phyloP scores from a whole-genome alignment of 2,888 invertebrate genomes.

The Arge pagana region DNA sequence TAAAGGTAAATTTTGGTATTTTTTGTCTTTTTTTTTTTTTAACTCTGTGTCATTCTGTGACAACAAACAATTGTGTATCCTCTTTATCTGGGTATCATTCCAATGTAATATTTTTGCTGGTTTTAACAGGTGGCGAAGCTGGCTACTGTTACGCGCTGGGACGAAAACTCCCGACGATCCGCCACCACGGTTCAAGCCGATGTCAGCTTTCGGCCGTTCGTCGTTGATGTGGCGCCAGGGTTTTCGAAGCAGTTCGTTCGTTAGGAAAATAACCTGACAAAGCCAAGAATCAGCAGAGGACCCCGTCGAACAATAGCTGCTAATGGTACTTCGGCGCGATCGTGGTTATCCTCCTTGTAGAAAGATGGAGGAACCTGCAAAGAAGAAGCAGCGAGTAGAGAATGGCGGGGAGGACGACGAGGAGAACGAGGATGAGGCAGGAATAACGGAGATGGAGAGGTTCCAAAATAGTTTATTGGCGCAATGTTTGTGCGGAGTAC shows the following conservation, averaged over 20 bases:
- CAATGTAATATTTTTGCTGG: too few relatives aligned
- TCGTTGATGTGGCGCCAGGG: slow-evolving; percentile 3
- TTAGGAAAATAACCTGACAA: slow-evolving; percentile 43
- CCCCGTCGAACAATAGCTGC: slow-evolving; percentile 35
- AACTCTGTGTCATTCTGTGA: too few relatives aligned
- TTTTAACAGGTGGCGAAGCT: slow-evolving; percentile 18
- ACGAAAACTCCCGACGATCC: slow-evolving; percentile 1
- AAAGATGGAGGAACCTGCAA: slow-evolving; percentile 82
- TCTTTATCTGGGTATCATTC: too few relatives aligned
- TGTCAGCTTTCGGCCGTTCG: too few relatives aligned
- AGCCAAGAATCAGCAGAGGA: slow-evolving; percentile 15
- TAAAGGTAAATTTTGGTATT: too few relatives aligned
- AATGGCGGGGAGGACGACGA: slow-evolving; percentile 65
- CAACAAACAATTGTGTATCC: too few relatives aligned
- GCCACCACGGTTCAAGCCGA: slow-evolving; percentile 17
- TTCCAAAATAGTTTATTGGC: slow-evolving; percentile 72
- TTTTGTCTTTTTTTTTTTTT: too few relatives aligned
- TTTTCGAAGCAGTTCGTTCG: slow-evolving; percentile 15
- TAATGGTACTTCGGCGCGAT: slow-evolving; percentile 70
- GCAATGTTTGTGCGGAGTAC: slow-evolving; percentile 79
- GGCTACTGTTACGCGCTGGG: slow-evolving; percentile 20
- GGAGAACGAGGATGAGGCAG: slow-evolving; percentile 61
- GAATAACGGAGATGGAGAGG: slow-evolving; percentile 64
- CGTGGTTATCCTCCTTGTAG: slow-evolving; percentile 62
- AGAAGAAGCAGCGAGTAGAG: slow-evolving; percentile 77